Evolutionary conservation across 2,888 invertebrate genomes (phyloP).

Genomic region (Brachycybe producta): DNA sequence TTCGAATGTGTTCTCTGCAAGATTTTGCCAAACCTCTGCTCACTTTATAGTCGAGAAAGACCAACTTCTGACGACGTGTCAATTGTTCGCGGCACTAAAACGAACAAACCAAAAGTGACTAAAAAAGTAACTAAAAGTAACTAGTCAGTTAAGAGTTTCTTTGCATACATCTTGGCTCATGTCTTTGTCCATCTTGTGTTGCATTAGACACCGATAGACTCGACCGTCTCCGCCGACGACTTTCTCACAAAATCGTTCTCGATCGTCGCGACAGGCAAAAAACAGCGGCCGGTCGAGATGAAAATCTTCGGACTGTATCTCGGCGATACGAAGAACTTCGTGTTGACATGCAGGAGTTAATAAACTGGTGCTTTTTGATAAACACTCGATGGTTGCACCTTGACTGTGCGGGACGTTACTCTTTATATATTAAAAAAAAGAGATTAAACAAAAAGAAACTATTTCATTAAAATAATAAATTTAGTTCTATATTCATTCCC

Average conservation of each 20-base stretch:
- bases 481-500: slow-evolving; percentile 1
- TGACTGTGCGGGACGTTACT: slow-evolving; percentile 46
- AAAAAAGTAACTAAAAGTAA: slow-evolving; percentile 1
- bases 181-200: slow-evolving; percentile 59
- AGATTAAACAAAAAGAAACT: slow-evolving; percentile 22
- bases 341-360: slow-evolving; percentile 55
- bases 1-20: slow-evolving; percentile 78
- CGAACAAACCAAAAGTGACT: slow-evolving; percentile 7
- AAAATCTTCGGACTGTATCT: slow-evolving; percentile 76
- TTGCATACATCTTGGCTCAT: slow-evolving; percentile 31
- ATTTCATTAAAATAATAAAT: slow-evolving; percentile 5
- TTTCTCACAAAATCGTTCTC: slow-evolving; percentile 54
- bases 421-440: too few species aligned
- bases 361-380: slow-evolving; percentile 53
- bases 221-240: slow-evolving; percentile 62
- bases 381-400: slow-evolving; percentile 67
- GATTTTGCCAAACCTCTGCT: slow-evolving; percentile 76
- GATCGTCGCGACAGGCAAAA: slow-evolving; percentile 75
- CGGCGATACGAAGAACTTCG: slow-evolving; percentile 68
- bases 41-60: slow-evolving; percentile 78
- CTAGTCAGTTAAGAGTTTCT: too few species aligned
- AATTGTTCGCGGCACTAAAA: slow-evolving; percentile 65
- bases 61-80: slow-evolving; percentile 67
- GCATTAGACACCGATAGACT: slow-evolving; percentile 77
- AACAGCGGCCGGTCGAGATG: slow-evolving; percentile 79